Base-by-base conservation (phyloP, 1,140 invertebrate genomes). In the Plectrocnemia conspersa region DNA sequence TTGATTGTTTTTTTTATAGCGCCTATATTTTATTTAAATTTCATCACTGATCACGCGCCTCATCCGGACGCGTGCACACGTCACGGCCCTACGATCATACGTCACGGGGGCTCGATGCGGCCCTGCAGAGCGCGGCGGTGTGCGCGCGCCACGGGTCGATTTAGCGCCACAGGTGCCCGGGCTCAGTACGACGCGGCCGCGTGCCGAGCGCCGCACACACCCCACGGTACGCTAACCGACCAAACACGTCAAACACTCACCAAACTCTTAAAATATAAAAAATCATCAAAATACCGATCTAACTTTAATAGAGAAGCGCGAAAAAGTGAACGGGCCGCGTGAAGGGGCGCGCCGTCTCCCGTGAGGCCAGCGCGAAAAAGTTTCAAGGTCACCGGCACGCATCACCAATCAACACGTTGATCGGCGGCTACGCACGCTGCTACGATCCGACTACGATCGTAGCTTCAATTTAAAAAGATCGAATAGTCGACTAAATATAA, bases 81-180 rank as follows among this genome's bases (percentile, higher is more conserved):
- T n/a, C n/a, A 7, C 27, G 27, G 27, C 27, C 27, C 27, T 7
- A n/a, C 7, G 27, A 7, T 7, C 7, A 7, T 7, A n/a, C 27
- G n/a, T 7, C 27, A 7, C 27, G 10, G 33, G 16, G 47, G 33
- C 18, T n/a, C 47, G 2, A 22, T n/a, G 47, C 15, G 9, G 13
- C 27, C 3, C 10, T 5, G 3, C 2, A n/a, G n/a, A n/a, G 13
- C 3, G 27, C 27, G 45, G 6, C 27, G 22, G 22, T 15, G n/a
- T 38, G 47, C 47, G 47, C 33, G 33, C 47, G 32, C 33, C 27
- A 10, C 47, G 33, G 47, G 47, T 50, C 47, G 47, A 50, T 50
- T 32, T 50, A 50, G 47, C 47, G 47, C 47, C 47, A 50, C 47
- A 50, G 47, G 47, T 50, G 47, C 47, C 47, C 47, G 47, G 47